phyloP scores from a whole-genome alignment of 1,140 invertebrate genomes.

The Trichogramma pretiosum region DNA sequence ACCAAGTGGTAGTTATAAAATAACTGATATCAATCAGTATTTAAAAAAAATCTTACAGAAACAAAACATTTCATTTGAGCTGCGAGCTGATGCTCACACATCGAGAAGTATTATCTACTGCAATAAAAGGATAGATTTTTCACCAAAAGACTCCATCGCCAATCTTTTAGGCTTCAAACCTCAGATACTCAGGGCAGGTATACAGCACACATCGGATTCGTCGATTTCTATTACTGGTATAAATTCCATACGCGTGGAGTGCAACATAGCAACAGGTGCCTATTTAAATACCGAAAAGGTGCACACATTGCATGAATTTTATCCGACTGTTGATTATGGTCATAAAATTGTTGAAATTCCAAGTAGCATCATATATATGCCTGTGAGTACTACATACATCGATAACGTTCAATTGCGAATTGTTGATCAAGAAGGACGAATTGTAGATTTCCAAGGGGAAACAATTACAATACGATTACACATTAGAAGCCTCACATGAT shows the following conservation, averaged over 20 bases:
- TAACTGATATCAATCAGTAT: too few species aligned
- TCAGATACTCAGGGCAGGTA: too few species aligned
- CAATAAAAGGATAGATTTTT: slow-evolving; percentile 18
- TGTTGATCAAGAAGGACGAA: slow-evolving; percentile 20
- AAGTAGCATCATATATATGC: slow-evolving; percentile 16
- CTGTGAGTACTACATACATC: slow-evolving; percentile 10
- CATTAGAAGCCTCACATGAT: slow-evolving; percentile 11
- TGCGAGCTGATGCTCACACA: too few species aligned
- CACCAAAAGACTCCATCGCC: slow-evolving; percentile 11
- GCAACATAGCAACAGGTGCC: too few species aligned
- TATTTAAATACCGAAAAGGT: slow-evolving; percentile 15
- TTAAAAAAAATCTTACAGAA: too few species aligned
- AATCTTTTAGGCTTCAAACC: too few species aligned
- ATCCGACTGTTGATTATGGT: too few species aligned
- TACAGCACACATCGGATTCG: too few species aligned
- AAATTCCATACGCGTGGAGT: too few species aligned
- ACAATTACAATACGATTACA: slow-evolving; percentile 25
- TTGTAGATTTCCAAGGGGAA: slow-evolving; percentile 20
- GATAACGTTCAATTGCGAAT: slow-evolving; percentile 12
- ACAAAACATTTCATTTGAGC: too few species aligned
- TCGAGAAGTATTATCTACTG: slow-evolving; percentile 20
- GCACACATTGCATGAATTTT: slow-evolving; percentile 19
- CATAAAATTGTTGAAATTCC: slow-evolving; percentile 28
- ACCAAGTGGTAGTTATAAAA: too few species aligned
- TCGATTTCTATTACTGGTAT: too few species aligned